These are phyloP conservation scores for Eonycteris spelaea DNA, from an alignment of 2,113 vertebrate species.

Conservation along the genomic window DNA sequence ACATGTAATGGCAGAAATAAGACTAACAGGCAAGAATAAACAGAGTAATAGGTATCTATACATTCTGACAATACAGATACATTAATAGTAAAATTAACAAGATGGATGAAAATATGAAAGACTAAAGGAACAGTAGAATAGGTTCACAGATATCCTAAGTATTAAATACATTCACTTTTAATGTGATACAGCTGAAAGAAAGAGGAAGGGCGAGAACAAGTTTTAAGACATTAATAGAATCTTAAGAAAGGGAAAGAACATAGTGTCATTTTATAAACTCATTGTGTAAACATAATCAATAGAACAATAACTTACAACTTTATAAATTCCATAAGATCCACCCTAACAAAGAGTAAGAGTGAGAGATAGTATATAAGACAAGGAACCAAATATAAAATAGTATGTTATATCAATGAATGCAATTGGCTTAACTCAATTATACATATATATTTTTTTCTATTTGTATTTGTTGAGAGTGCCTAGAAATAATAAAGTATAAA, in stretches of 20 bases:
- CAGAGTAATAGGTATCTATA: not conserved
- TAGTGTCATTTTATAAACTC: not conserved
- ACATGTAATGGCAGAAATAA: not conserved
- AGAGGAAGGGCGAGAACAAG: not conserved
- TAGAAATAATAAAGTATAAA: not conserved
- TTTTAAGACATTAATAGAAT: not conserved
- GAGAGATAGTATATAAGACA: not conserved
- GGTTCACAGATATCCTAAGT: not conserved
- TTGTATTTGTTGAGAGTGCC: not conserved
- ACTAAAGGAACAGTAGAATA: not conserved
- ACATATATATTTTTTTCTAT: not conserved
- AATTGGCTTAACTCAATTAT: not conserved
- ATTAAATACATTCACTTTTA: not conserved
- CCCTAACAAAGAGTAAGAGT: not conserved
- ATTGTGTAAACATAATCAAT: not conserved
- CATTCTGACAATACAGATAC: not conserved
- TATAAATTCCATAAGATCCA: not conserved
- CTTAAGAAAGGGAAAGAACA: not conserved
- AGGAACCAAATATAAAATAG: not conserved
- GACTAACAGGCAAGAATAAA: no score
- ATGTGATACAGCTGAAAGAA: not conserved
- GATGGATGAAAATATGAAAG: not conserved
- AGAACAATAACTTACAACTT: not conserved
- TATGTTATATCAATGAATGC: not conserved
- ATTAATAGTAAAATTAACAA: not conserved